Evolutionary conservation across 2,888 invertebrate genomes (phyloP).

Genomic region (Cremastobaeus sp.): DNA sequence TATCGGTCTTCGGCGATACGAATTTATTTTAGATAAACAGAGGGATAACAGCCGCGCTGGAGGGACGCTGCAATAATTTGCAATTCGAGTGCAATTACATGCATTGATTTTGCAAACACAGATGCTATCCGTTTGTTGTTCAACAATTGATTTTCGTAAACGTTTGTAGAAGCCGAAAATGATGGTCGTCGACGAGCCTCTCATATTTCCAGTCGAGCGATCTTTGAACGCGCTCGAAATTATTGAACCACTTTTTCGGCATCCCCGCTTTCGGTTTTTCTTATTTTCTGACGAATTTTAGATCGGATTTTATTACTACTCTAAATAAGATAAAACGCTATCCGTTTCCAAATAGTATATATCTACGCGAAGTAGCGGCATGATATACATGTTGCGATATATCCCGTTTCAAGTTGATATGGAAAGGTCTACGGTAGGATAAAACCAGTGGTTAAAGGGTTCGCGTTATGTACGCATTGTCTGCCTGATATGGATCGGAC

Average conservation of each 20-base stretch:
- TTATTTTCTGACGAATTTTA: neutral
- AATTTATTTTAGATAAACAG: constrained; percentile 39
- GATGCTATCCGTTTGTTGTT: neutral
- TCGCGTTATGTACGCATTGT: constrained; percentile 53
- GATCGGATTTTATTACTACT: constrained; percentile 29
- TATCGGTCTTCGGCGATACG: constrained; percentile 9
- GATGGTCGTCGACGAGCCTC: too few species aligned
- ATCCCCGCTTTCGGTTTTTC: neutral
- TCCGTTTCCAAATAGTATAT: constrained; percentile 7
- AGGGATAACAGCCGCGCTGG: neutral
- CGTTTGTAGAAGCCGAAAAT: too few species aligned
- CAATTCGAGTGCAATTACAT: constrained; percentile 16
- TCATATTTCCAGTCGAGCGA: too few species aligned
- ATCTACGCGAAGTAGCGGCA: constrained; percentile 28
- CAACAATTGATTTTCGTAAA: too few species aligned
- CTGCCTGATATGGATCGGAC: constrained; percentile 45
- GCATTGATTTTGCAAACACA: constrained; percentile 18
- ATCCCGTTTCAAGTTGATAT: constrained; percentile 48
- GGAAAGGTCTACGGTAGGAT: constrained; percentile 41
- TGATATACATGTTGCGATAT: constrained; percentile 39
- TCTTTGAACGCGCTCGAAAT: too few species aligned
- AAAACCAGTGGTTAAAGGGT: constrained; percentile 49
- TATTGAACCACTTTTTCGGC: too few species aligned
- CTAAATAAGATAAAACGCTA: constrained; percentile 36
- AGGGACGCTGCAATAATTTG: constrained; percentile 3